Evolutionary conservation across 2,113 vertebrate genomes (phyloP), one percentile per base, ranked within the genome.

Genomic region (Peromyscus polionotus): DNA sequence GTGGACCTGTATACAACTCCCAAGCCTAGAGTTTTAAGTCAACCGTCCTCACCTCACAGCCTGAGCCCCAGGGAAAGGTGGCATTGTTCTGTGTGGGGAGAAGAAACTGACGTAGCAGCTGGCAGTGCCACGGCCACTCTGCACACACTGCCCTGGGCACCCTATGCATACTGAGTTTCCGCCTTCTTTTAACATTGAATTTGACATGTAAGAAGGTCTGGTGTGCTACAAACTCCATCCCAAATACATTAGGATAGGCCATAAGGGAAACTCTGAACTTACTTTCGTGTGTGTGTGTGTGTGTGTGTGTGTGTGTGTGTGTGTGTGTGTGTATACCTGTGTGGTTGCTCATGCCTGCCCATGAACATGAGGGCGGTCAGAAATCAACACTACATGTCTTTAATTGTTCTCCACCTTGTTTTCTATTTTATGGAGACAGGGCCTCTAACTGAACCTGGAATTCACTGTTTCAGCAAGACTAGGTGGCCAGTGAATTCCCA

Each of bases 101-200:
- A 59, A 75, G 67, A 68, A 51, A 16, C 31, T 24, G 51, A 4
- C 39, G 5, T 31, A 33, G 3, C 8, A 39, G 36, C 39, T 51
- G 33, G 24, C 11, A 8, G 1, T 36, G 24, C n/a, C 9, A 19
- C 5, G 33, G 5, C 4, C 24, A 2, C 16, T 16, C 84, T 68
- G 7, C 36, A 45, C 24, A 81, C 36, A 12, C 39, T 20, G 12
- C 48, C 36, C 65, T 28, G 17, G 7, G 77, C 33, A 20, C 19
- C 1, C 6, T 19, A 4, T 7, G 3, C 57, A 3, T 80, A 4
- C 0, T 13, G 26, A 31, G 28, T 39, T 68, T 6, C 14, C 24
- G 1, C 4, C 3, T 76, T 76, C 73, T 94, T 76, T 86, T 48
- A 87, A n/a, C 7, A 5, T 0, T 45, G 42, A 92, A 48, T 57